Evolutionary conservation across 1,140 invertebrate genomes (phyloP).

Genomic region (Stegodyphus mimosarum): DNA sequence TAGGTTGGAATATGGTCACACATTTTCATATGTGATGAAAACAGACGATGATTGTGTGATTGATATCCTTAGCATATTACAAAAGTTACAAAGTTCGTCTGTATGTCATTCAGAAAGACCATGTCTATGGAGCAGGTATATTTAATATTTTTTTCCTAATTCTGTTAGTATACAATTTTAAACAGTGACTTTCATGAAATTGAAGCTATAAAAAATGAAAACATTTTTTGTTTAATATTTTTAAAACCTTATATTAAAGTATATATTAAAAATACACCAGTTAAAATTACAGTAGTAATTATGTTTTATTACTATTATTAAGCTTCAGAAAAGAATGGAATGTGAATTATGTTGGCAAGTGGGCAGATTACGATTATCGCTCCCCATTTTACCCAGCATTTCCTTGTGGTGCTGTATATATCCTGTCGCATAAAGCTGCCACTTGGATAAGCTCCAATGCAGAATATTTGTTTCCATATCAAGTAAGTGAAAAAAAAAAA

Average conservation of each 20-base stretch:
- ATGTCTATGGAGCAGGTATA: slow-evolving; percentile 62
- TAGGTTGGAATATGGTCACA: slow-evolving; percentile 18
- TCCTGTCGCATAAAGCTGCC: slow-evolving; percentile 60
- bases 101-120: slow-evolving; percentile 1
- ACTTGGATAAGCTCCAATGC: slow-evolving; percentile 61
- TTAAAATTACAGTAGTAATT: neutral
- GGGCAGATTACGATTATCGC: slow-evolving; percentile 63
- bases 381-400: slow-evolving; percentile 63
- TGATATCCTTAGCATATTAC: slow-evolving; percentile 35
- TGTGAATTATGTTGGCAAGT: slow-evolving; percentile 63
- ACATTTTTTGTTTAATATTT: no score
- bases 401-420: slow-evolving; percentile 64
- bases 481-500: slow-evolving; percentile 31
- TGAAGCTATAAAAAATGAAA: no score
- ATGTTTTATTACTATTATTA: neutral
- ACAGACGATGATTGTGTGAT: slow-evolving; percentile 63
- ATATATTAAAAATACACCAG: neutral
- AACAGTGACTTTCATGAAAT: no score
- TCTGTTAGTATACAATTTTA: no score
- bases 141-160: neutral
- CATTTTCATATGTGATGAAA: slow-evolving; percentile 58
- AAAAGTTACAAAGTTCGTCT: slow-evolving; percentile 18
- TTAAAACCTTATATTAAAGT: no score
- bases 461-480: slow-evolving; percentile 56
- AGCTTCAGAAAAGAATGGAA: slow-evolving; percentile 63